Conservation (phyloP, 1,140 invertebrate genomes). For the Delia radicum region DNA sequence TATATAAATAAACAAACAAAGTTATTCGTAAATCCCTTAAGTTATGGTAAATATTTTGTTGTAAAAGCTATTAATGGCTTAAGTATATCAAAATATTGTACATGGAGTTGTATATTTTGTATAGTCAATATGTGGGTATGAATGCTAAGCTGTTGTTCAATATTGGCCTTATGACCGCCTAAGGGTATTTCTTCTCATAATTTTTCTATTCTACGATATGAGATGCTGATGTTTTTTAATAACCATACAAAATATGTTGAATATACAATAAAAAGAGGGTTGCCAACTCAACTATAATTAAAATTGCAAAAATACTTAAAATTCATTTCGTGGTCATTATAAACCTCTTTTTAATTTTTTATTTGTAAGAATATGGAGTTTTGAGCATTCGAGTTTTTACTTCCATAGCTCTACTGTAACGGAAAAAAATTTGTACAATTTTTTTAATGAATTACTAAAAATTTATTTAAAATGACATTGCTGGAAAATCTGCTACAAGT, state of each 20-base stretch:
- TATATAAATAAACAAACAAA: no score
- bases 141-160: not conserved
- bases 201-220: not conserved
- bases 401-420: no score
- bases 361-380: no score
- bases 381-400: no score
- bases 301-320: no score
- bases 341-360: no score
- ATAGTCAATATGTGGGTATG: not conserved
- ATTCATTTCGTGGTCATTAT: no score
- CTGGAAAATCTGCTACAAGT: no score
- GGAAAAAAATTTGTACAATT: no score
- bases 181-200: not conserved
- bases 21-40: not conserved
- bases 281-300: no score
- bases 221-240: not conserved
- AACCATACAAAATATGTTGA: not conserved
- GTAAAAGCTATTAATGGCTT: slow-evolving; percentile 4
- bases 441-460: no score
- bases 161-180: slow-evolving; percentile 3
- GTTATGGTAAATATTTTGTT: slow-evolving; percentile 1
- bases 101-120: not conserved
- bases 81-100: not conserved
- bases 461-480: no score
- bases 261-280: not conserved